Base-by-base conservation (phyloP, 2,113 vertebrate genomes). In the Spilogale gracilis region DNA sequence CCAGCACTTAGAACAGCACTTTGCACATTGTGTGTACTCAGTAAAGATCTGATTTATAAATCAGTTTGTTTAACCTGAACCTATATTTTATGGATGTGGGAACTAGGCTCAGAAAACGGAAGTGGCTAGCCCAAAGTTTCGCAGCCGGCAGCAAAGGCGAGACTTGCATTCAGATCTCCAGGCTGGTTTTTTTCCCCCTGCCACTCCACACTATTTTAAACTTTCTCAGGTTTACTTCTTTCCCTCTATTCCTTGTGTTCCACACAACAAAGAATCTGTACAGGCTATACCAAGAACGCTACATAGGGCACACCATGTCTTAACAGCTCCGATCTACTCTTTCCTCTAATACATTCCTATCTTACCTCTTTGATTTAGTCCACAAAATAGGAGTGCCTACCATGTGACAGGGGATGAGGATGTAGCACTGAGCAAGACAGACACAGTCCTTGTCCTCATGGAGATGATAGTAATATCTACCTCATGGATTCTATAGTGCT, bases 91-190 rank as follows among this genome's bases (percentile, higher is more conserved):
- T 50, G 78, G 58, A 89, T 58, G 27, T 83, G 76, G 56, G 50
- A 92, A 94, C 56, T 54, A 84, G 94, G 45, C 21, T 67, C 23
- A 21, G 54, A 67, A 73, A 95, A 21, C 2, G 69, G n/a, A 91
- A 73, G 60, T 92, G 54, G 65, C 65, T 63, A 27, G 14, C 52
- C 80, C 65, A 25, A 90, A 84, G 48, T 80, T 69, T 87, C 91
- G 90, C 16, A 85, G 74, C 45, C 78, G 56, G 56, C 85, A 58
- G 85, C 13, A 20, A 32, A 73, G 32, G n/a, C 78, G 43, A 13
- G 18, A 94, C 65, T 95, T 85, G 71, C 87, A 90, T 58, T 95
- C 83, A 88, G 67, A 45, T 90, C 61, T 80, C 48, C 11, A 56
- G 71, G 17, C 45, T 56, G 65, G 18, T 9, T 84, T 52, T 50